phyloP scores from a whole-genome alignment of 2,888 invertebrate genomes.

The Andrena camellia region DNA sequence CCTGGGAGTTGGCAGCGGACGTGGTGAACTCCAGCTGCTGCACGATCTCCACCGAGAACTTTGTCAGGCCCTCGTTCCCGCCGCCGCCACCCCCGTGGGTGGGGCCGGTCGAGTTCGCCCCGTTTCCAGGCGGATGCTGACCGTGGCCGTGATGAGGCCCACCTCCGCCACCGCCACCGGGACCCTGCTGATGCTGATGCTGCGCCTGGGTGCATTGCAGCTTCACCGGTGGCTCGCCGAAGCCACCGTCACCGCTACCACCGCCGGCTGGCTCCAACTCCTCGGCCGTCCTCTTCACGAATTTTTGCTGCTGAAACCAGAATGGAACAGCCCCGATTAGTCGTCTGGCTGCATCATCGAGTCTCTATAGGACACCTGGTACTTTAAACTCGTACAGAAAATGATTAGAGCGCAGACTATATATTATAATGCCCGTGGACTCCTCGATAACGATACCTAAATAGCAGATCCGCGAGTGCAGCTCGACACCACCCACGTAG shows the following conservation, averaged over 20 bases:
- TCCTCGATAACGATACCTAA: too few relatives aligned
- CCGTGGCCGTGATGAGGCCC: conserved; percentile 78
- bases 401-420: too few relatives aligned
- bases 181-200: conserved; percentile 83
- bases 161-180: conserved; percentile 77
- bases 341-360: background rate
- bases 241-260: conserved; percentile 84
- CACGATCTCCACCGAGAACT: conserved; percentile 96
- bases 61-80: conserved; percentile 86
- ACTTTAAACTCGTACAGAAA: too few relatives aligned
- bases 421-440: too few relatives aligned
- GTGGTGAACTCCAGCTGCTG: conserved; percentile 96
- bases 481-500: conserved; percentile 8
- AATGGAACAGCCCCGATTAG: conserved; percentile 7
- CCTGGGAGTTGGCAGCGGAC: conserved; percentile 93
- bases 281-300: conserved; percentile 91
- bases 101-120: conserved; percentile 72
- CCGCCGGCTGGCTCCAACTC: conserved; percentile 87
- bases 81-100: conserved; percentile 82
- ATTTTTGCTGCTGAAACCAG: conserved; percentile 92
- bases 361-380: too few relatives aligned
- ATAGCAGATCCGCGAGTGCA: too few relatives aligned
- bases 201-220: conserved; percentile 88
- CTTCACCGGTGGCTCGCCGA: conserved; percentile 92
- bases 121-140: conserved; percentile 79